Evolutionary conservation across 2,888 invertebrate species (phyloP), one percentile per base, ranked within the genome.

Genomic region (Tinea trinotella): DNA sequence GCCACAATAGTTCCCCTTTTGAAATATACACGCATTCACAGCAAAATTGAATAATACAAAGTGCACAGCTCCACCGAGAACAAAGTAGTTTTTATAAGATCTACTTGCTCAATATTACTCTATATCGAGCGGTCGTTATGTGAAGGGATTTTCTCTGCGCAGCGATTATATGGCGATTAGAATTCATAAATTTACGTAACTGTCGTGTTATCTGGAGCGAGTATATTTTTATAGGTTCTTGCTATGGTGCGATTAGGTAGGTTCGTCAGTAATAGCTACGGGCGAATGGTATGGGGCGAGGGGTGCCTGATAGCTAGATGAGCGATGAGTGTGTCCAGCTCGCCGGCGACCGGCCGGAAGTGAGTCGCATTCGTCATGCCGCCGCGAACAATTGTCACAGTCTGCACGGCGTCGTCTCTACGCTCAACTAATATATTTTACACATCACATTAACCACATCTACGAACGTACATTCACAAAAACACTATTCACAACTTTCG

Each of bases 381-480:
- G 13, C 18, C 20, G 35, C 35, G 18, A 17, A 19, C 19, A 19
- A 17, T 46, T 19, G 46, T 19, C 18, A 19, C 46, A 46, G 46
- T 46, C 46, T 17, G 46, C 46, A n/a, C 46, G 46, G 46, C 46
- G 12, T 17, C n/a, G 19, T 46, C 46, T 46, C 19, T 19, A 10
- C 17, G 19, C 46, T 4, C 46, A 6, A 6, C 12, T 46, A 46
- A 46, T 46, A 46, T 46, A 46, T 72, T 72, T 70, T 65, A 67
- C 67, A 73, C 74, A 67, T 72, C 70, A 68, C 74, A 73, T 74
- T 74, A 67, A 70, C 18, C 19, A 46, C 17, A 46, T 19, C 17
- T 46, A 19, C 46, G 2, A 40, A 15, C 40, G 13, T 15, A 40
- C 40, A 40, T 40, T 40, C 12, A 40, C 40, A 40, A 35, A 35